A percentile compares a stretch with the other conserved stretches of the same genome.
These are phyloP conservation scores for Hedychridium roseum DNA, from an alignment of 2,888 invertebrate species.

Conservation along the genomic window DNA sequence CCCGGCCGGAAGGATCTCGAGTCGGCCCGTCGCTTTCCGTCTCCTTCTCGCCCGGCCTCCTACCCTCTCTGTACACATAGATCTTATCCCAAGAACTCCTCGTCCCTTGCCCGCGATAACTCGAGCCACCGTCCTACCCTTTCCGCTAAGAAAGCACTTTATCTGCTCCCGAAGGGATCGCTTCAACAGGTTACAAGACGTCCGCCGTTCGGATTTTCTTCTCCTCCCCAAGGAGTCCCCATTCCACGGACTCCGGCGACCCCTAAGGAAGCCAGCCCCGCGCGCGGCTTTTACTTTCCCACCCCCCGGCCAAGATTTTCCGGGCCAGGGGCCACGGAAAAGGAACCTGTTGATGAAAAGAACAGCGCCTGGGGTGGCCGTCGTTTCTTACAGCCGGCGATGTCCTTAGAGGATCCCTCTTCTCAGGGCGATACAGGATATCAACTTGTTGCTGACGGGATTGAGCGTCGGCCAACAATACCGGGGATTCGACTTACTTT, in stretches of 20 bases:
- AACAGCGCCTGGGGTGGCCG: constrained; percentile 16
- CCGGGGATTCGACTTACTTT: constrained; percentile 39
- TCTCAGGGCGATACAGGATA: constrained; percentile 47
- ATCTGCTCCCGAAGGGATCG: constrained; percentile 42
- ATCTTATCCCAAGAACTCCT: constrained; percentile 30
- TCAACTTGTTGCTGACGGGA: constrained; percentile 59
- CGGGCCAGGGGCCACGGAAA: constrained; percentile 37
- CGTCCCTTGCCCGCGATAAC: constrained; percentile 13
- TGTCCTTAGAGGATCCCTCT: constrained; percentile 13
- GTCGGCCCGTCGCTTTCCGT: constrained; percentile 17
- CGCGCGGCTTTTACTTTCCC: constrained; percentile 22
- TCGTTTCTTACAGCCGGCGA: constrained; percentile 11
- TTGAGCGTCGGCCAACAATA: constrained; percentile 46
- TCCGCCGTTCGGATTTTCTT: constrained; percentile 33
- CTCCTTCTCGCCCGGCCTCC: constrained; percentile 18
- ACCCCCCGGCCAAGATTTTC: constrained; percentile 47
- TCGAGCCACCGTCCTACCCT: constrained; percentile 24
- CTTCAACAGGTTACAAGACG: constrained; percentile 60
- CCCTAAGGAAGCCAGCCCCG: constrained; percentile 30
- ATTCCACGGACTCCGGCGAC: constrained; percentile 19
- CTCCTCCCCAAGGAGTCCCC: too few species aligned
- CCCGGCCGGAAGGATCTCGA: constrained; percentile 35
- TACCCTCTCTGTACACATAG: constrained; percentile 9
- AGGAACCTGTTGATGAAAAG: constrained; percentile 55
- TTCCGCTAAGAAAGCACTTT: constrained; percentile 53